phyloP scores from a whole-genome alignment of 2,113 vertebrate genomes.

The Cariama cristata region DNA sequence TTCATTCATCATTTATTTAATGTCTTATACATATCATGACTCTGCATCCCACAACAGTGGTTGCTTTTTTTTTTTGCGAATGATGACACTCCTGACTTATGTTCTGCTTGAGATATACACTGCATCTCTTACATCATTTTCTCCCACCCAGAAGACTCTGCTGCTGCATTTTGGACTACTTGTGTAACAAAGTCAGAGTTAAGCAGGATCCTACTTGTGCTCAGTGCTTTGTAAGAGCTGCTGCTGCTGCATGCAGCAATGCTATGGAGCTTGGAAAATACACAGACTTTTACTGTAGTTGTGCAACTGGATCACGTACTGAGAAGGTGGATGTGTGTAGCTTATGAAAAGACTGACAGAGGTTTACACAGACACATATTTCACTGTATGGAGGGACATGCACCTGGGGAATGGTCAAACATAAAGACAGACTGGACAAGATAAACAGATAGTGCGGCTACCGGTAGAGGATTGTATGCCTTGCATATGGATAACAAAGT shows the following conservation, averaged over 20 bases:
- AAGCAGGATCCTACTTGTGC: neutral
- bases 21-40: neutral
- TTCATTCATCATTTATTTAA: neutral
- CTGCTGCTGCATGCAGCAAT: neutral
- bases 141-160: neutral
- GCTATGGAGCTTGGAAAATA: neutral
- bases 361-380: neutral
- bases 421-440: neutral
- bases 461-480: neutral
- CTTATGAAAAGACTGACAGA: neutral
- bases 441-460: neutral
- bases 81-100: rapidly evolving
- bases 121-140: neutral
- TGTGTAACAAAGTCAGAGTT: neutral
- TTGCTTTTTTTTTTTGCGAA: neutral
- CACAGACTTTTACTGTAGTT: neutral
- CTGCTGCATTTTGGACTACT: neutral
- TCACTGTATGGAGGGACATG: neutral
- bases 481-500: neutral
- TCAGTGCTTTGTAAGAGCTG: neutral
- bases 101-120: neutral
- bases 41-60: neutral
- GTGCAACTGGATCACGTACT: neutral
- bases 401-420: neutral
- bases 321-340: neutral